Conservation (phyloP, 2,113 vertebrate species). For the Centropristis striata region DNA sequence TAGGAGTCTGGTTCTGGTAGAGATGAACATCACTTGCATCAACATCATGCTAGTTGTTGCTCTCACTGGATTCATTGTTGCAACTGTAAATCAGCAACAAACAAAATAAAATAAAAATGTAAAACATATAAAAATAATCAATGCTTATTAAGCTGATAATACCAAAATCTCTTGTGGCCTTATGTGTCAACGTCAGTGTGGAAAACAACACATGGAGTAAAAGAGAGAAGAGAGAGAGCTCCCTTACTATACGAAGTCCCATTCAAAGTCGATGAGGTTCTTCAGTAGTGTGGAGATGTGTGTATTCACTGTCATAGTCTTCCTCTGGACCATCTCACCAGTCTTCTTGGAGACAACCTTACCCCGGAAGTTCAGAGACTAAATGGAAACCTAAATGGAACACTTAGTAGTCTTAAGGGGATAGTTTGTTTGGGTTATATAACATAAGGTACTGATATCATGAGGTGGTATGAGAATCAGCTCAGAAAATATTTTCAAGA, state of each 20-base stretch:
- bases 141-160: not conserved
- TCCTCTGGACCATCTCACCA: not conserved
- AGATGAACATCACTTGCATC: not conserved
- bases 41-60: not conserved
- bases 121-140: not conserved
- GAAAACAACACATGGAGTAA: not conserved
- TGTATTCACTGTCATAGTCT: not conserved
- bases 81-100: not conserved
- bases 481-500: too few species aligned
- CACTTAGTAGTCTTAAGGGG: too few species aligned
- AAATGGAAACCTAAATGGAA: too few species aligned
- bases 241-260: not conserved
- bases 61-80: not conserved
- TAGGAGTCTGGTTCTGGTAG: too few species aligned
- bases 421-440: too few species aligned
- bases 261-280: slow-evolving; percentile 6
- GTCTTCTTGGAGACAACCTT: not conserved
- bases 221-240: not conserved
- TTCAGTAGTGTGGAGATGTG: not conserved
- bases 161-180: not conserved
- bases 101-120: not conserved
- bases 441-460: too few species aligned
- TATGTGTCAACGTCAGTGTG: not conserved
- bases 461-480: too few species aligned
- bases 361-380: too few species aligned